Percentiles rank a stretch among this genome's conserved stretches.
Conservation (phyloP, 1,140 invertebrate species). For the Pogonomyrmex californicus region DNA sequence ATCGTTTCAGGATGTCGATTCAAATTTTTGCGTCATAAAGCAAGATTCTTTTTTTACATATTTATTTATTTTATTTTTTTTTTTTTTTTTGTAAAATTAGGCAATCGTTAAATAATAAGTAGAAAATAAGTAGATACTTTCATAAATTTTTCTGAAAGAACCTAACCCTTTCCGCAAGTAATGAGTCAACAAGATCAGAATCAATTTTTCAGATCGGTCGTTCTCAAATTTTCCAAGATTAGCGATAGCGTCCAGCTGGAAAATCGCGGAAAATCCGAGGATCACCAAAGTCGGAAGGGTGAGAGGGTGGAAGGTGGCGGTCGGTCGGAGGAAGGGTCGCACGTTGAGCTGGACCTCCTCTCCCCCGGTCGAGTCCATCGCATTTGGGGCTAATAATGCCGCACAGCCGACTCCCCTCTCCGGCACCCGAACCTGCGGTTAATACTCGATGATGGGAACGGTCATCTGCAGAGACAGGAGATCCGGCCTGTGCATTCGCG, state of each 20-base stretch:
- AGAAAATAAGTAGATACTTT: not conserved
- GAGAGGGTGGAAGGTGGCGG: conserved; percentile 1
- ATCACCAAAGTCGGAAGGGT: not conserved
- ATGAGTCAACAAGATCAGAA: not conserved
- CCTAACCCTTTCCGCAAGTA: not conserved
- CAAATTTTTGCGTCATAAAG: conserved; percentile 21
- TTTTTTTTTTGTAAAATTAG: not conserved
- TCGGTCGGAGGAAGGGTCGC: conserved; percentile 55
- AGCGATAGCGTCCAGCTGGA: not conserved
- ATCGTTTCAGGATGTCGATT: conserved; percentile 60
- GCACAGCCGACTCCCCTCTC: conserved; percentile 78
- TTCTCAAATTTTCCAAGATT: not conserved
- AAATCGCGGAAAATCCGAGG: conserved; percentile 24
- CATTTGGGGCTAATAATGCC: conserved; percentile 86
- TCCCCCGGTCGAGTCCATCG: conserved; percentile 80
- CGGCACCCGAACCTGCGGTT: conserved; percentile 85
- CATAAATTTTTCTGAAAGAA: not conserved
- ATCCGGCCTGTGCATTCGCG: conserved; percentile 83
- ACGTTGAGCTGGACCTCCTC: conserved; percentile 58
- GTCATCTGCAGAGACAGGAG: conserved; percentile 87
- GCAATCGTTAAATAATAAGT: not conserved
- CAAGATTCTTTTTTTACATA: not conserved
- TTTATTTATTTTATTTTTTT: not conserved
- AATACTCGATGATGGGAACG: conserved; percentile 88
- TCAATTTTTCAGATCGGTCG: not conserved